A percentile compares a stretch with the other conserved stretches of the same genome.
phyloP scores from a whole-genome alignment of 2,797 vertebrate species.

The Alexandromys oeconomus region DNA sequence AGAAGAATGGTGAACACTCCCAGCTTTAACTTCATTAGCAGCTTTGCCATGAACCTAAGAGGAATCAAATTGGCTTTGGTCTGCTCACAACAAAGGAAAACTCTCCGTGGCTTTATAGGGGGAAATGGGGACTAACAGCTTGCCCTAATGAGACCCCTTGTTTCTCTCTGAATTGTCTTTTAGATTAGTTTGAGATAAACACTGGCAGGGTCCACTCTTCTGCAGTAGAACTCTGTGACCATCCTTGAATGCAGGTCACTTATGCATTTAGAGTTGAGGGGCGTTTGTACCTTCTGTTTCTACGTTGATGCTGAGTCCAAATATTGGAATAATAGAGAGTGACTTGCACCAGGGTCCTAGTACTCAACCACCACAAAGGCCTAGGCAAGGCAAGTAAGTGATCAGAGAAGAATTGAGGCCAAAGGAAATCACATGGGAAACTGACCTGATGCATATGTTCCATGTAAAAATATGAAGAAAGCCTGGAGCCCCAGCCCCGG shows the following conservation, averaged over 20 bases:
- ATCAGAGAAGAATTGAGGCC: background rate
- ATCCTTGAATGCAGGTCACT: background rate
- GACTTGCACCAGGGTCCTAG: background rate
- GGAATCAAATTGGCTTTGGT: background rate
- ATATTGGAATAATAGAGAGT: background rate
- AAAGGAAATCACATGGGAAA: background rate
- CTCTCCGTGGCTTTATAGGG: background rate
- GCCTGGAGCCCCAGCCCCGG: background rate
- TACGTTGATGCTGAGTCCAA: background rate
- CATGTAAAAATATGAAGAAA: background rate
- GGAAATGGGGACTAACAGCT: background rate
- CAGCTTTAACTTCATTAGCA: conserved; percentile 25
- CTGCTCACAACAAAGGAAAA: background rate
- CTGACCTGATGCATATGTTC: background rate
- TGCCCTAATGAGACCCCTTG: background rate
- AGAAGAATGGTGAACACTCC: conserved; percentile 48
- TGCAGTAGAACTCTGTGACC: background rate
- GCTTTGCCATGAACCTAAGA: conserved; percentile 7
- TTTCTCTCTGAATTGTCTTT: background rate
- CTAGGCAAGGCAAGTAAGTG: background rate
- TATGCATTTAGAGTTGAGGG: background rate
- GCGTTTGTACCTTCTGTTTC: background rate
- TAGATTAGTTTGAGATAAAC: background rate
- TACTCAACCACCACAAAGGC: background rate
- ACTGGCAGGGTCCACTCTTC: background rate